These are phyloP conservation scores for Andrena camellia DNA, from an alignment of 2,888 invertebrate species.

Conservation along the genomic window DNA sequence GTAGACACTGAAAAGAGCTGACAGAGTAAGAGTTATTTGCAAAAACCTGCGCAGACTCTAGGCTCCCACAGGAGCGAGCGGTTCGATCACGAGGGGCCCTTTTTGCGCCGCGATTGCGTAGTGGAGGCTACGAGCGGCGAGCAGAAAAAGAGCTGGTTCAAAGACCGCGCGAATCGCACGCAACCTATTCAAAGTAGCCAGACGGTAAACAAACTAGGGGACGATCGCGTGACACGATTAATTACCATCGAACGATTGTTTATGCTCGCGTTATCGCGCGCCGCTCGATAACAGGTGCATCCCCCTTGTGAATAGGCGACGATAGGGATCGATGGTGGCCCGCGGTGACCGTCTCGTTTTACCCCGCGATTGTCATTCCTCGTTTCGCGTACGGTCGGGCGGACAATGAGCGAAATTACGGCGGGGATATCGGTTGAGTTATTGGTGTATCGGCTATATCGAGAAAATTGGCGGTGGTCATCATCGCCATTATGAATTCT, in stretches of 20 bases:
- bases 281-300: conserved; percentile 23
- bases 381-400: conserved; percentile 16
- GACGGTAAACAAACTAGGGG: conserved; percentile 17
- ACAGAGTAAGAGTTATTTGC: too few relatives aligned
- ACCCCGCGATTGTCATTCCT: conserved; percentile 30
- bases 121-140: neutral
- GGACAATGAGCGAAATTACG: conserved; percentile 76
- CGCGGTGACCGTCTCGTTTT: neutral
- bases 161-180: conserved; percentile 21
- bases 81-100: neutral
- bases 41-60: too few relatives aligned
- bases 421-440: conserved; percentile 75
- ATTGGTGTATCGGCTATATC: conserved; percentile 82
- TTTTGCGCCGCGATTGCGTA: neutral
- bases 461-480: conserved; percentile 83
- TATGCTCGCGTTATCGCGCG: conserved; percentile 23
- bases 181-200: conserved; percentile 11
- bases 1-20: too few relatives aligned
- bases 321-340: neutral
- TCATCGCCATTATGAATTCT: conserved; percentile 85
- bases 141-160: neutral
- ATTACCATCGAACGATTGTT: conserved; percentile 28
- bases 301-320: neutral
- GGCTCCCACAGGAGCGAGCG: neutral
- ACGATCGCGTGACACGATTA: conserved; percentile 48